These are phyloP conservation scores for Herpailurus yagouaroundi DNA, from an alignment of 2,113 vertebrate species.

Conservation along the genomic window DNA sequence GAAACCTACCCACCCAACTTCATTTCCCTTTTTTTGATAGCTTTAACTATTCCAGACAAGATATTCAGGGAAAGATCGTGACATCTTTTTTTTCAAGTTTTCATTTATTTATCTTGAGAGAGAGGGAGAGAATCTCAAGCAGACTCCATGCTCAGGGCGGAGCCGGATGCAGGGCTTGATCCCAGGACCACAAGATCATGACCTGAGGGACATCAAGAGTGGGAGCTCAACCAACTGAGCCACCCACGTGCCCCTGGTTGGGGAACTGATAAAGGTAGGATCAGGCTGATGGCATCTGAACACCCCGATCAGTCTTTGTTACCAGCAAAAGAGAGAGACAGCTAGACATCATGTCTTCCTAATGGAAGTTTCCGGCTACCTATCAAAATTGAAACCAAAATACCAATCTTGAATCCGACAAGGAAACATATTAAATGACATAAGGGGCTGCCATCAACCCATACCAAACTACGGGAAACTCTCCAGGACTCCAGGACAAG, in stretches of 20 bases:
- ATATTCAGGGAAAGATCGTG: background rate
- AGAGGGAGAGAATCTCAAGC: too few relatives aligned
- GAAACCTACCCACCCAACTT: background rate
- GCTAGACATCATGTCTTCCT: background rate
- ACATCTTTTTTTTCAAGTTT: background rate
- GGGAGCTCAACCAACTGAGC: too few relatives aligned
- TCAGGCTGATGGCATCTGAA: background rate
- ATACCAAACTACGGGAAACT: background rate
- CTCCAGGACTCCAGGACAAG: background rate
- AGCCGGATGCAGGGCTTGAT: too few relatives aligned
- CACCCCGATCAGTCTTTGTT: background rate
- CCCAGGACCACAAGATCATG: too few relatives aligned
- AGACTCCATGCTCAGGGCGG: too few relatives aligned
- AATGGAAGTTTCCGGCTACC: background rate
- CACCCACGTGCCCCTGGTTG: too few relatives aligned
- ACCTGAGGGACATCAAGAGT: too few relatives aligned
- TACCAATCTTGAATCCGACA: background rate
- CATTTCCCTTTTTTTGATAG: background rate
- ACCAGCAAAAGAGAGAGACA: background rate
- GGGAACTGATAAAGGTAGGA: background rate
- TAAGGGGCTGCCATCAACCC: background rate
- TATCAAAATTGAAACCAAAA: background rate
- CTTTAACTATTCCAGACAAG: background rate
- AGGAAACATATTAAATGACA: background rate
- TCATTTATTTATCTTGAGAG: too few relatives aligned